Conservation (phyloP, 2,888 invertebrate genomes). For the Lydus trimaculatus region DNA sequence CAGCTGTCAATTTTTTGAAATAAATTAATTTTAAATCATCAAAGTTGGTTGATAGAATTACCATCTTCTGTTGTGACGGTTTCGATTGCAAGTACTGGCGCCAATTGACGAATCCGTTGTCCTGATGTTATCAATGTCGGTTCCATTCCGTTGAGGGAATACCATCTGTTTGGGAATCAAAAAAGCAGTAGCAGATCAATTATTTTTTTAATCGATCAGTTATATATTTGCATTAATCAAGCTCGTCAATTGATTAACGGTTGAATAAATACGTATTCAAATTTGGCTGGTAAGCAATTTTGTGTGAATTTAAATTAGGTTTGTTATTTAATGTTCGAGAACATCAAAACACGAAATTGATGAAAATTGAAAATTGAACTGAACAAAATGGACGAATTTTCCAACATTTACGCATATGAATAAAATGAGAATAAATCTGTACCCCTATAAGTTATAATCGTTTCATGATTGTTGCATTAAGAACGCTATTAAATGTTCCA, state of each 20-base stretch:
- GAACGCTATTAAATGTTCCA: conserved; percentile 3
- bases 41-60: conserved; percentile 31
- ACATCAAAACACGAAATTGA: neutral
- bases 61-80: conserved; percentile 73
- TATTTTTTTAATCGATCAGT: conserved; percentile 1
- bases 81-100: conserved; percentile 74
- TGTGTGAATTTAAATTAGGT: neutral
- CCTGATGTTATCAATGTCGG: conserved; percentile 70
- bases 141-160: conserved; percentile 70
- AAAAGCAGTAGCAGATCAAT: neutral
- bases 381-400: neutral
- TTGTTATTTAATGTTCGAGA: neutral
- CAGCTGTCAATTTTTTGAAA: conserved; percentile 53
- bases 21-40: neutral
- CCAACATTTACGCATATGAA: neutral
- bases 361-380: neutral
- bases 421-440: neutral
- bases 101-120: conserved; percentile 70
- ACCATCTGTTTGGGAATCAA: conserved; percentile 65
- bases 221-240: neutral
- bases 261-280: neutral
- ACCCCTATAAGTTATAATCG: too few species aligned
- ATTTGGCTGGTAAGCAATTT: neutral
- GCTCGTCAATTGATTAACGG: neutral
- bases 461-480: neutral